These are phyloP conservation scores for Autographa gamma DNA, from an alignment of 2,888 invertebrate species.

Conservation along the genomic window DNA sequence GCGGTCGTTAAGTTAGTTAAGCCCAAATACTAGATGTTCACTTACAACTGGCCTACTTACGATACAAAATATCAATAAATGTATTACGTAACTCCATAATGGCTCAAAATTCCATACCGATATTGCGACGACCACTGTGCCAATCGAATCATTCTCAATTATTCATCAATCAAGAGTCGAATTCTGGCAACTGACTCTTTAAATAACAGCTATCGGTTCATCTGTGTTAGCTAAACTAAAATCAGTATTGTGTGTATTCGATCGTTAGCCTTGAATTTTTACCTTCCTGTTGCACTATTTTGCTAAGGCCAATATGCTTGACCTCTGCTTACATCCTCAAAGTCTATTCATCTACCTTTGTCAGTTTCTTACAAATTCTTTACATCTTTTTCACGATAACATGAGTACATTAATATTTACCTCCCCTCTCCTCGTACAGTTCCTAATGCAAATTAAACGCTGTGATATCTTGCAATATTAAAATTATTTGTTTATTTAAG, in stretches of 20 bases:
- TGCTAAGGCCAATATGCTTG: background rate
- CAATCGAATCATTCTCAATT: conserved; percentile 2
- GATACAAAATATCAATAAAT: background rate
- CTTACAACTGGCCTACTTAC: background rate
- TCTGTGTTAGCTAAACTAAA: background rate
- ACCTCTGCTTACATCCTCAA: conserved; percentile 4
- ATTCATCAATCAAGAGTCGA: conserved; percentile 1
- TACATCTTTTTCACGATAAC: background rate
- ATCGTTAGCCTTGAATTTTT: background rate
- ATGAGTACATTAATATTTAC: background rate
- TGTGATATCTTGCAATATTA: conserved; percentile 2
- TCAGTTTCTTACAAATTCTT: background rate
- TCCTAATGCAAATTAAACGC: conserved; percentile 1
- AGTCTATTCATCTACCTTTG: background rate
- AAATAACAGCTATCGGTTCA: conserved; percentile 2
- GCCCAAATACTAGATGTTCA: too few species aligned
- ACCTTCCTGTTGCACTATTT: conserved; percentile 4
- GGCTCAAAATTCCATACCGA: background rate
- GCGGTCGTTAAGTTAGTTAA: too few species aligned
- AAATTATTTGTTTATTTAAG: conserved; percentile 4
- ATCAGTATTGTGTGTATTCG: background rate
- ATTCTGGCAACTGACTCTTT: conserved; percentile 1
- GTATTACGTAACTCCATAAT: background rate
- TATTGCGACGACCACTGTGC: background rate
- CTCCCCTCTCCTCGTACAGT: background rate